A percentile compares a stretch with the other conserved stretches of the same genome.
These are phyloP conservation scores for Plutella xylostella DNA, from an alignment of 2,888 invertebrate species.

Conservation along the genomic window DNA sequence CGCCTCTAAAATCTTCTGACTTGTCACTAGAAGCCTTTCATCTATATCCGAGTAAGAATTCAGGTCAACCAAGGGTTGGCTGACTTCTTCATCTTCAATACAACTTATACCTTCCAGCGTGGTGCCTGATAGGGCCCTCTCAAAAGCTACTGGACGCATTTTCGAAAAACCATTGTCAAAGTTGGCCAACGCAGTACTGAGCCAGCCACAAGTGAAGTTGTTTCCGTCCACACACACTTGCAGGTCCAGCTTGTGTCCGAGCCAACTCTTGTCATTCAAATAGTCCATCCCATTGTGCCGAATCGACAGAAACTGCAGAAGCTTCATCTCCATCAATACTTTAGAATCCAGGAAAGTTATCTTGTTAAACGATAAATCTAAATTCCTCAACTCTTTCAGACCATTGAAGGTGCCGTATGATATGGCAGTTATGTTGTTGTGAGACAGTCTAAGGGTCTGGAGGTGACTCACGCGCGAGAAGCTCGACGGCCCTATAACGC, in stretches of 20 bases:
- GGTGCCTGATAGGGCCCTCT: conserved; percentile 19
- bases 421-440: conserved; percentile 33
- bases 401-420: conserved; percentile 47
- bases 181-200: conserved; percentile 37
- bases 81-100: conserved; percentile 18
- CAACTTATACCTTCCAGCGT: conserved; percentile 52
- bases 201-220: conserved; percentile 45
- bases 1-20: conserved; percentile 47
- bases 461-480: conserved; percentile 34
- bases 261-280: conserved; percentile 42
- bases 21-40: conserved; percentile 41
- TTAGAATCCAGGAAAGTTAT: conserved; percentile 41
- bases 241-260: conserved; percentile 33
- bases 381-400: conserved; percentile 27
- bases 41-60: conserved; percentile 23
- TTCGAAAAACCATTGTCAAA: conserved; percentile 44
- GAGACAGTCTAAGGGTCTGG: conserved; percentile 34
- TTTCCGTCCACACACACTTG: conserved; percentile 46
- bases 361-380: conserved; percentile 33
- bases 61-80: conserved; percentile 11
- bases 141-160: conserved; percentile 35
- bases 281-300: conserved; percentile 33
- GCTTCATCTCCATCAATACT: conserved; percentile 40
- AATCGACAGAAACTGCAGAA: conserved; percentile 33
- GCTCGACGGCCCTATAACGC: conserved; percentile 35